Conservation (phyloP, 2,888 invertebrate genomes). For the Gandaritis pyraliata region DNA sequence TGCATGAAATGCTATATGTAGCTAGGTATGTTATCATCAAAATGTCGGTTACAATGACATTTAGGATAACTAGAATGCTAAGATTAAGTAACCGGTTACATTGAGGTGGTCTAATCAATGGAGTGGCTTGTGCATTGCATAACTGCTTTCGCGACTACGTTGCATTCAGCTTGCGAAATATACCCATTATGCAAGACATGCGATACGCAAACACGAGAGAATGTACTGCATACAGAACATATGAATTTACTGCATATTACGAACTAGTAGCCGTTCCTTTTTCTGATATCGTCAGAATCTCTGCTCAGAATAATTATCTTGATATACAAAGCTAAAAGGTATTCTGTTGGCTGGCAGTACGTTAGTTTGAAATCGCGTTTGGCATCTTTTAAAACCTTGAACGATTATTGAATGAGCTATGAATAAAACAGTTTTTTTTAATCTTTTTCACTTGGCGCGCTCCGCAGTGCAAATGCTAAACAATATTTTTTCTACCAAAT, state of each 20-base stretch:
- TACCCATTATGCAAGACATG: slow-evolving; percentile 70
- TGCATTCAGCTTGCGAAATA: slow-evolving; percentile 73
- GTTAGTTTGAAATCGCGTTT: not conserved
- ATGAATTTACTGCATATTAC: slow-evolving; percentile 29
- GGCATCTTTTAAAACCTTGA: not conserved
- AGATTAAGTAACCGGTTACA: slow-evolving; percentile 73
- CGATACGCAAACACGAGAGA: slow-evolving; percentile 69
- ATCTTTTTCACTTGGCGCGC: slow-evolving; percentile 14
- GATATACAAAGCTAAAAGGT: not conserved
- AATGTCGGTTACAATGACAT: slow-evolving; percentile 25
- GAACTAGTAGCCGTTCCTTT: slow-evolving; percentile 16
- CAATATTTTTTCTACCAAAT: slow-evolving; percentile 25
- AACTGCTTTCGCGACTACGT: slow-evolving; percentile 75
- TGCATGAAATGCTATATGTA: slow-evolving; percentile 1
- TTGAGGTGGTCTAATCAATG: slow-evolving; percentile 78
- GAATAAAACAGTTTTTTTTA: slow-evolving; percentile 12
- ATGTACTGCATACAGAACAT: slow-evolving; percentile 49
- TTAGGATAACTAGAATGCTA: slow-evolving; percentile 48
- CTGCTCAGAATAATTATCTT: slow-evolving; percentile 1
- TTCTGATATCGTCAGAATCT: slow-evolving; percentile 4
- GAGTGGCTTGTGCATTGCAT: slow-evolving; percentile 68
- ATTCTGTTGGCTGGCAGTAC: not conserved
- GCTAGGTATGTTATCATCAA: not conserved
- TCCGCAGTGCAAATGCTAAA: slow-evolving; percentile 15
- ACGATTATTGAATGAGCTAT: slow-evolving; percentile 12